A percentile compares a stretch with the other conserved stretches of the same genome.
Evolutionary conservation across 2,888 invertebrate species (phyloP).

Genomic region (Thereva unica): DNA sequence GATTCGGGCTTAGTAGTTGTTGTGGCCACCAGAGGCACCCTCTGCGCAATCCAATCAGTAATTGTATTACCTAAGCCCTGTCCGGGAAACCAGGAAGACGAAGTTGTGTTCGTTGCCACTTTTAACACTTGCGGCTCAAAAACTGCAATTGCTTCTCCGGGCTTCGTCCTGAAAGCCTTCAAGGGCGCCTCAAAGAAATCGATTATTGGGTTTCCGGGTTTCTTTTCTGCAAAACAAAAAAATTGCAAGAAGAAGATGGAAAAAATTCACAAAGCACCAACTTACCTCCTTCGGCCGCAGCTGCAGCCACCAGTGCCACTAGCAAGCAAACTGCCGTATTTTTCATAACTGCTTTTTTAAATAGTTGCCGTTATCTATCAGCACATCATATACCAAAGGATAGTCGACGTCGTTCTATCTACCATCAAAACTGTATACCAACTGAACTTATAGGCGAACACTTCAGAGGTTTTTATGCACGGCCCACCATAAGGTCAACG

Average conservation of each 20-base stretch:
- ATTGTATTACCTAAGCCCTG: conserved; percentile 13
- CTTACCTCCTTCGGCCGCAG: conserved; percentile 6
- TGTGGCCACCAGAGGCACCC: neutral
- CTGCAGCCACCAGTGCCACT: neutral
- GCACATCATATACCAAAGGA: conserved; percentile 17
- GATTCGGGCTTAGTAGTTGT: conserved; percentile 26
- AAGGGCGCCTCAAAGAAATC: conserved; percentile 41
- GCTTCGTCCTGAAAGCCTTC: conserved; percentile 36
- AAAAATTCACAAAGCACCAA: neutral
- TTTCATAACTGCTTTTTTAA: conserved; percentile 8
- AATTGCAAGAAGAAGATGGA: neutral
- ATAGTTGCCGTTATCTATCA: conserved; percentile 4
- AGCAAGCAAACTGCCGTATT: neutral
- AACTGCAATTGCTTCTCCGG: conserved; percentile 36
- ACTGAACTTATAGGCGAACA: conserved; percentile 39
- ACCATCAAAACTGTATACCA: conserved; percentile 38
- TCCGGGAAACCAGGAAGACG: conserved; percentile 13
- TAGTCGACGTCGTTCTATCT: conserved; percentile 33
- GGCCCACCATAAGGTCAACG: conserved; percentile 34
- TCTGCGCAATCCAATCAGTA: conserved; percentile 22
- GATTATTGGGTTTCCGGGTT: conserved; percentile 38
- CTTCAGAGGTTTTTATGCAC: conserved; percentile 37
- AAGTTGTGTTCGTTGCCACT: neutral
- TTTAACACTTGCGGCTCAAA: conserved; percentile 33
- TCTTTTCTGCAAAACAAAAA: neutral